Percentiles rank a stretch among this genome's conserved stretches.
Conservation (phyloP, 2,888 invertebrate species). For the Napeogenes inachia region DNA sequence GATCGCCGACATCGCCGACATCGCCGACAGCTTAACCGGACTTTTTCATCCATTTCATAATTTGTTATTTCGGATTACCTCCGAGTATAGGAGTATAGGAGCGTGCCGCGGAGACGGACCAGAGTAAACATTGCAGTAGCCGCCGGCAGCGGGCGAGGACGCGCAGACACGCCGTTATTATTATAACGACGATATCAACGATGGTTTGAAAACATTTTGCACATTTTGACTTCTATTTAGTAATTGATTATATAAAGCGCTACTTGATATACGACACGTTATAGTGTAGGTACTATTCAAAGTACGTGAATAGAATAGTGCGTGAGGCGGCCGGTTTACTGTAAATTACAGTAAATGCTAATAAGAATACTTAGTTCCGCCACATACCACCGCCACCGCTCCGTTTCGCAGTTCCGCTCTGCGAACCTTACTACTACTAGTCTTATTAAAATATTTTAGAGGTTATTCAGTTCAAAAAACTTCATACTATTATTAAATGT, state of each 20-base stretch:
- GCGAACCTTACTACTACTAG: constrained; percentile 31
- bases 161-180: constrained; percentile 16
- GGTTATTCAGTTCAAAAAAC: constrained; percentile 16
- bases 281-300: too few species aligned
- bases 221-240: constrained; percentile 14
- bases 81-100: constrained; percentile 33
- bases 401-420: constrained; percentile 52
- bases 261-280: too few species aligned
- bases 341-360: constrained; percentile 63
- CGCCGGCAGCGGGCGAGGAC: constrained; percentile 32
- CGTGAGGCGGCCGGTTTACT: constrained; percentile 47
- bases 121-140: constrained; percentile 66
- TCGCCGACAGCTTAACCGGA: constrained; percentile 75
- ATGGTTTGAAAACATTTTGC: constrained; percentile 27
- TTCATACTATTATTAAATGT: neutral
- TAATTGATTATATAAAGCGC: too few species aligned
- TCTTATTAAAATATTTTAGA: constrained; percentile 24
- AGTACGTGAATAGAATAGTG: constrained; percentile 43
- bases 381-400: constrained; percentile 48
- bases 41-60: constrained; percentile 75
- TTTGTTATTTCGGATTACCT: constrained; percentile 70
- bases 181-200: constrained; percentile 26
- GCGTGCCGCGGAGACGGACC: constrained; percentile 72
- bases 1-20: constrained; percentile 35
- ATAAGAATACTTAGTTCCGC: constrained; percentile 67